Evolutionary conservation across 2,888 invertebrate species (phyloP), one percentile per base, ranked within the genome.

Genomic region (Bursaphelenchus okinawaensis): DNA sequence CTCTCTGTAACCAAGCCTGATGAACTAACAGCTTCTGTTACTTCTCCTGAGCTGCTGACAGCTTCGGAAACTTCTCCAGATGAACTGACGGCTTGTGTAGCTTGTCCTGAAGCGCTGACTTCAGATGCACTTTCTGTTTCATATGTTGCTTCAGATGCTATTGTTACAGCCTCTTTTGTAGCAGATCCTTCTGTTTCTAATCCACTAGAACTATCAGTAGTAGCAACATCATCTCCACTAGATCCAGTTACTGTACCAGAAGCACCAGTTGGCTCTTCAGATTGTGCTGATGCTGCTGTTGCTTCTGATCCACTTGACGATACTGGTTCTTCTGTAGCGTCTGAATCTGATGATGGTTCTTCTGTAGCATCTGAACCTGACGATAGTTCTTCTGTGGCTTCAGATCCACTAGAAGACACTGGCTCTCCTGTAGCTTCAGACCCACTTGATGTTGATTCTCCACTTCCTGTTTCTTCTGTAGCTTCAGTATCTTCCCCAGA

Each of bases 401-500:
- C 27, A 55, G 26, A n/a, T n/a, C n/a, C n/a, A n/a, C n/a, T n/a
- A n/a, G n/a, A n/a, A n/a, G 26, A 19, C 55, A 26, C n/a, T 52
- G 19, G 19, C 19, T 52, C 54, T n/a, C 54, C 54, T 8, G 54
- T 52, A 8, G 54, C 54, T 20, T 9, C 54, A n/a, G 54, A 19
- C 8, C 55, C 55, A 28, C 24, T 55, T 19, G 55, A 61, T 9
- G 20, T 7, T 7, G 3, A 60, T 60, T 26, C 62, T 19, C 24
- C 27, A 26, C 22, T 19, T 7, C 52, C 54, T 7, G 7, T 61
- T 19, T 27, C n/a, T 8, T 6, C 28, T n/a, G 56, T 40, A 22
- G 55, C 55, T 19, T 55, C 55, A 54, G 12, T 54, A 16, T 16
- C 55, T 54, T 54, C 52, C 8, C 55, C 28, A 12, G 55, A 19